Evolutionary conservation across 2,797 vertebrate genomes (phyloP).

Genomic region (Parambassis ranga): DNA sequence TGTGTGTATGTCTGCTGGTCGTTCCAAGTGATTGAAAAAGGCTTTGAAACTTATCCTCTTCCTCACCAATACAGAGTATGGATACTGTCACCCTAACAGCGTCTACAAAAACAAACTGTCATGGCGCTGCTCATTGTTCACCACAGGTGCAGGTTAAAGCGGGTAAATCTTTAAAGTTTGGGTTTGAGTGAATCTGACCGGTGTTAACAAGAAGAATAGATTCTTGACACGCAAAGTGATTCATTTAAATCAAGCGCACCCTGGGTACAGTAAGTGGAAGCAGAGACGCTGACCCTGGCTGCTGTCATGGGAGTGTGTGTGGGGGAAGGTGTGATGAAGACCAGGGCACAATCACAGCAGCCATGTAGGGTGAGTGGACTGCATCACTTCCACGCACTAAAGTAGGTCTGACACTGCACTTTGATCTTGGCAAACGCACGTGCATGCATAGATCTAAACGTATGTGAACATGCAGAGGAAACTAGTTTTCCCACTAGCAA

Average conservation of each 20-base stretch:
- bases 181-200: neutral
- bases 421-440: constrained; percentile 42
- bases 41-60: constrained; percentile 43
- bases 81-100: constrained; percentile 7
- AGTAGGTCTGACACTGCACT: constrained; percentile 58
- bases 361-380: constrained; percentile 41
- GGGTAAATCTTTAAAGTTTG: neutral
- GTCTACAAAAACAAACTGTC: neutral
- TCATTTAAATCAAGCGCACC: constrained; percentile 19
- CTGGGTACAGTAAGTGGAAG: constrained; percentile 42
- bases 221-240: constrained; percentile 24
- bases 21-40: constrained; percentile 12
- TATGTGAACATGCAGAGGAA: constrained; percentile 10
- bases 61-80: neutral
- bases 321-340: constrained; percentile 42
- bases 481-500: neutral
- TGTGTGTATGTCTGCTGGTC: constrained; percentile 23
- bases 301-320: constrained; percentile 42
- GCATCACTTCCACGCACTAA: constrained; percentile 50
- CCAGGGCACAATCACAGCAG: constrained; percentile 43
- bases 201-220: neutral
- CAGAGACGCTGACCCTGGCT: constrained; percentile 25
- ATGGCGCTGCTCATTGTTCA: neutral
- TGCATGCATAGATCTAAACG: constrained; percentile 14
- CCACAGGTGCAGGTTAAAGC: constrained; percentile 27